These are phyloP conservation scores for Neotragus moschatus DNA, from an alignment of 2,113 vertebrate genomes.

Conservation along the genomic window DNA sequence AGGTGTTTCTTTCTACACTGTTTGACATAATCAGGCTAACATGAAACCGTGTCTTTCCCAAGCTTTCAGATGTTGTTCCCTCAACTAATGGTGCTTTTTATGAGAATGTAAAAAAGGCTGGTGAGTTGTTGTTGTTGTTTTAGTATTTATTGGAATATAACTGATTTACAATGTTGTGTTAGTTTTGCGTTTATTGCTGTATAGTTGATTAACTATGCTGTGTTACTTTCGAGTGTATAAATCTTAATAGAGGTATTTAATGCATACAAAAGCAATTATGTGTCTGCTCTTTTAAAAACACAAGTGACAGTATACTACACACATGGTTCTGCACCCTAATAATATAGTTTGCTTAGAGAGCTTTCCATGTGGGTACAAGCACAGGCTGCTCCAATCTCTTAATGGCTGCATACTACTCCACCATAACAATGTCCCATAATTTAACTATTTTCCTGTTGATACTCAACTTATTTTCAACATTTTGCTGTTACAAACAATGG, in stretches of 20 bases:
- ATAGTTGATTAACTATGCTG: not conserved
- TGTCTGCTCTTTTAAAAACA: not conserved
- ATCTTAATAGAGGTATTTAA: not conserved
- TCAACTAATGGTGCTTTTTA: not conserved
- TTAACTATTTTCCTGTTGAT: not conserved
- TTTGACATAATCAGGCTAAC: not conserved
- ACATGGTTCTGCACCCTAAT: not conserved
- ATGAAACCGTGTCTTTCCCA: conserved; percentile 2
- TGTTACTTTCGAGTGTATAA: not conserved
- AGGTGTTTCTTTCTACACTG: not conserved
- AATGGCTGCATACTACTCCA: not conserved
- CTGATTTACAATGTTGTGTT: not conserved
- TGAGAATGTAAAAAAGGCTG: not conserved
- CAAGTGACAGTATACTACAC: not conserved
- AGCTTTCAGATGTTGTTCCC: not conserved
- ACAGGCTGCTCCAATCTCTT: not conserved
- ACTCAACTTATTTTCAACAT: not conserved
- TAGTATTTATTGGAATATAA: not conserved
- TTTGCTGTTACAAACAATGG: not conserved
- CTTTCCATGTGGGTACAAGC: not conserved
- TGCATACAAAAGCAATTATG: not conserved
- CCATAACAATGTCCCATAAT: not conserved
- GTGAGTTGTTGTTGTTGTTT: not conserved
- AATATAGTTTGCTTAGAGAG: not conserved
- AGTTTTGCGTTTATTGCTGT: not conserved